Percentiles rank a stretch among this genome's conserved stretches.
These are phyloP conservation scores for Microtus californicus DNA, from an alignment of 2,797 vertebrate species.

Conservation along the genomic window DNA sequence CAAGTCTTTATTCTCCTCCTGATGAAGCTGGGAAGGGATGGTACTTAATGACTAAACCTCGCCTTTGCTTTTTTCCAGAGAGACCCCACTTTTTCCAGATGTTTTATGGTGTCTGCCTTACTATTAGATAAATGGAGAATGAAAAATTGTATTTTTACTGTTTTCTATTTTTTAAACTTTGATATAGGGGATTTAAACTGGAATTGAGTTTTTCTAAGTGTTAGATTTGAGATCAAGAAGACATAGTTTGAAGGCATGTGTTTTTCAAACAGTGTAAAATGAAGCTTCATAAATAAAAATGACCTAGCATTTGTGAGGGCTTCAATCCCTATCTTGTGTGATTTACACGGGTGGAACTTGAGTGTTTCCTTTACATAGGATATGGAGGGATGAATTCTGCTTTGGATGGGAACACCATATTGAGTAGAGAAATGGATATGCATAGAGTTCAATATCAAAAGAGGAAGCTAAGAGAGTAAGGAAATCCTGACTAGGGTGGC, in stretches of 20 bases:
- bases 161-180: conserved; percentile 50
- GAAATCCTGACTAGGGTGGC: background rate
- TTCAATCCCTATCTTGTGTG: background rate
- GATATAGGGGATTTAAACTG: conserved; percentile 39
- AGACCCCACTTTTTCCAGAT: conserved; percentile 19
- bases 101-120: conserved; percentile 43
- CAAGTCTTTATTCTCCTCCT: background rate
- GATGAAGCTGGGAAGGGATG: background rate
- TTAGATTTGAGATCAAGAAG: conserved; percentile 62
- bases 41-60: background rate
- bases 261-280: conserved; percentile 57
- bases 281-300: conserved; percentile 62
- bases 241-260: conserved; percentile 37
- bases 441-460: background rate
- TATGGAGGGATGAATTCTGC: background rate
- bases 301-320: background rate
- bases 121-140: conserved; percentile 45
- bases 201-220: background rate
- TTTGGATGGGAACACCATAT: background rate
- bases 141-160: conserved; percentile 47
- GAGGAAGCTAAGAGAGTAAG: background rate
- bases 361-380: background rate
- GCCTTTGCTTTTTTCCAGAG: conserved; percentile 36
- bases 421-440: background rate
- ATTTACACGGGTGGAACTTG: background rate